Conservation (phyloP, 2,888 invertebrate genomes). For the Acanthosepion esculentum region DNA sequence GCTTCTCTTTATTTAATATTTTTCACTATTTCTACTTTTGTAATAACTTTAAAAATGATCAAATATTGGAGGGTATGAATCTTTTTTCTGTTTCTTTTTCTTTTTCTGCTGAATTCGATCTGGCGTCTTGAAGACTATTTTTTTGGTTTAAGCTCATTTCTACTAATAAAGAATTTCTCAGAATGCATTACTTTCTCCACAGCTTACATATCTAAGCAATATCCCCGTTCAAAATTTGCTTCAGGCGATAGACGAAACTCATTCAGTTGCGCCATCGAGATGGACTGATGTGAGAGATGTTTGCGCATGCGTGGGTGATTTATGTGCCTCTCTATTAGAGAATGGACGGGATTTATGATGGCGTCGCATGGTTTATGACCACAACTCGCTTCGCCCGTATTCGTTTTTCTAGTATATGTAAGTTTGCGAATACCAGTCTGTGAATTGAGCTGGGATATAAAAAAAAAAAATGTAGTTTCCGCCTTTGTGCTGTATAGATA, state of each 20-base stretch:
- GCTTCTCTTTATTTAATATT: background rate
- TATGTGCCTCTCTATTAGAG: background rate
- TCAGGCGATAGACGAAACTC: background rate
- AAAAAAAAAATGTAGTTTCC: background rate
- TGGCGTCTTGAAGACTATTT: background rate
- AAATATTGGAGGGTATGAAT: background rate
- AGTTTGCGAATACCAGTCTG: background rate
- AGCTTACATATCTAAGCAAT: background rate
- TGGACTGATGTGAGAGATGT: slow-evolving; percentile 33
- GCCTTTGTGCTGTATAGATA: background rate
- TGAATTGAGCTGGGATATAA: background rate
- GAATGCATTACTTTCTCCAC: background rate
- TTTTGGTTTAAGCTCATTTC: background rate
- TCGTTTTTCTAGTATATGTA: background rate
- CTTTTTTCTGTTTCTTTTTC: no score
- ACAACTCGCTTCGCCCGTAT: background rate
- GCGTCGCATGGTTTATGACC: slow-evolving; percentile 33
- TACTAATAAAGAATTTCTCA: background rate
- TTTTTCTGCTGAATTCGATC: background rate
- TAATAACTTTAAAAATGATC: background rate
- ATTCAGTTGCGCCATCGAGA: slow-evolving; percentile 21
- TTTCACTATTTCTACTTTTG: background rate
- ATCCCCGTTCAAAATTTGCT: background rate
- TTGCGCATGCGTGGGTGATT: slow-evolving; percentile 21
- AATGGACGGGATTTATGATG: background rate